phyloP scores from a whole-genome alignment of 2,888 invertebrate species.

The Ligdia adustata region DNA sequence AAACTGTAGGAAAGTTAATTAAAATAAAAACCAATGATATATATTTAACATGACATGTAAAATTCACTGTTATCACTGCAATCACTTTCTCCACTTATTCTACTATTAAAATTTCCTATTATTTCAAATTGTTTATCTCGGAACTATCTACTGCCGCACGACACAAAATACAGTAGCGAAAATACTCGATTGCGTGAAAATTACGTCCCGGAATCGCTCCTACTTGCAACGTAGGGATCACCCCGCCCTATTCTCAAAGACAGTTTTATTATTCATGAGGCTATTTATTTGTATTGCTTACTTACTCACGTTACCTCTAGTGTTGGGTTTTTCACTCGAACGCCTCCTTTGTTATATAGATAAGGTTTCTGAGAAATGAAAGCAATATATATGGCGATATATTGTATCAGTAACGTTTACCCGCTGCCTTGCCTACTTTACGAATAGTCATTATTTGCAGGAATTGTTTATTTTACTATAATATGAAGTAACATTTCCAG shows the following conservation, averaged over 20 bases:
- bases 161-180: not conserved
- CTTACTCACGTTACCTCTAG: slow-evolving; percentile 62
- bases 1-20: no score
- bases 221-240: not conserved
- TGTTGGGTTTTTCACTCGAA: slow-evolving; percentile 46
- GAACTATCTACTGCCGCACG: not conserved
- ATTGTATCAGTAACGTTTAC: not conserved
- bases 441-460: not conserved
- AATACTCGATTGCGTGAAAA: not conserved
- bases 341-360: slow-evolving; percentile 29
- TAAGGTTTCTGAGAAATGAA: not conserved
- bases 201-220: not conserved
- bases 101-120: not conserved
- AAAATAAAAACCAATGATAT: no score
- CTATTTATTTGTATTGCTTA: slow-evolving; percentile 80
- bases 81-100: no score
- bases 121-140: not conserved
- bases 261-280: slow-evolving; percentile 75
- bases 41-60: no score
- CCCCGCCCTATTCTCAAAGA: slow-evolving; percentile 34
- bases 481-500: no score
- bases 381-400: not conserved
- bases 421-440: not conserved
- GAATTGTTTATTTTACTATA: no score
- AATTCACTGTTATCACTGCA: no score